A percentile compares a stretch with the other conserved stretches of the same genome.
These are phyloP conservation scores for Alentia gelatinosa DNA, from an alignment of 2,888 invertebrate species.

Conservation along the genomic window DNA sequence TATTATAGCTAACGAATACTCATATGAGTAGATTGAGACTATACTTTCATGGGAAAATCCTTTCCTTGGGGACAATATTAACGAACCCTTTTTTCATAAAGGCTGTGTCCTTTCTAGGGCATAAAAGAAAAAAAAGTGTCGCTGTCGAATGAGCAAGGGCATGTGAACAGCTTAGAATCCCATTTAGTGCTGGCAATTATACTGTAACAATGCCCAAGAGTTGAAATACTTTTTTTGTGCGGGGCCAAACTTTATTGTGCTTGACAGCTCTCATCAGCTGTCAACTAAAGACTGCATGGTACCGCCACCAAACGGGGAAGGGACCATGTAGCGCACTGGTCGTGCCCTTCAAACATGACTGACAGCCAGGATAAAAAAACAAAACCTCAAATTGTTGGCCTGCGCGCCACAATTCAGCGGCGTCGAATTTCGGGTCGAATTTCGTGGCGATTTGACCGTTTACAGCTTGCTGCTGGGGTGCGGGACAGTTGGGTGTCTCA, in stretches of 20 bases:
- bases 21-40: too few species aligned
- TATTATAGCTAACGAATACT: too few species aligned
- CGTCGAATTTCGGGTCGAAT: constrained; percentile 30
- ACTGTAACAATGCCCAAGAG: neutral
- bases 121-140: too few species aligned
- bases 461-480: neutral
- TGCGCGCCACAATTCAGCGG: neutral
- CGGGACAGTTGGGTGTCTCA: neutral
- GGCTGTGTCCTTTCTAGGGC: too few species aligned
- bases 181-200: neutral
- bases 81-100: too few species aligned
- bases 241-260: neutral
- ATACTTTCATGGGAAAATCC: too few species aligned
- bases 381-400: constrained; percentile 27
- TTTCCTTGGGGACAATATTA: too few species aligned
- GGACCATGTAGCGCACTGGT: neutral
- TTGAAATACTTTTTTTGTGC: neutral
- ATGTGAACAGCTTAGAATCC: too few species aligned
- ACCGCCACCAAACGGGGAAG: neutral
- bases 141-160: too few species aligned
- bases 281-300: neutral
- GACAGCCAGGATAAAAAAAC: constrained; percentile 28
- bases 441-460: constrained; percentile 3
- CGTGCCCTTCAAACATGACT: constrained; percentile 9
- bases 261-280: neutral